A percentile compares a stretch with the other conserved stretches of the same genome.
Conservation (phyloP, 2,113 vertebrate species). For the Cyprinodon tularosa region DNA sequence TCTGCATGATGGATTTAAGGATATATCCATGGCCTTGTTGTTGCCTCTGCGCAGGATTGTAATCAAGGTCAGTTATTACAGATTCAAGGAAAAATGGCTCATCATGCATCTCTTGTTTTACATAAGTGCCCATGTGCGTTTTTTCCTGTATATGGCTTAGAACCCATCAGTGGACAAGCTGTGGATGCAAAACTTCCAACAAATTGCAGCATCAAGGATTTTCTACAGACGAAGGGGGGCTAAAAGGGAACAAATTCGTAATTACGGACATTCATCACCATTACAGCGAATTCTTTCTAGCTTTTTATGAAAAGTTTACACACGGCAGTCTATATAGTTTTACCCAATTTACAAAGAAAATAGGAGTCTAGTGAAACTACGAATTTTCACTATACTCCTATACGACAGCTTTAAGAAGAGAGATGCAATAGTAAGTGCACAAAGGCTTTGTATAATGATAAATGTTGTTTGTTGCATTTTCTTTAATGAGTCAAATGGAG, state of each 20-base stretch:
- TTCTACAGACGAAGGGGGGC: slow-evolving; percentile 7
- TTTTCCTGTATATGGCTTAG: slow-evolving; percentile 15
- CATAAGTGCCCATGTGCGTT: slow-evolving; percentile 40
- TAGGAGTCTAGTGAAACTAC: not conserved
- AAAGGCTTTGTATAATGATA: too few species aligned
- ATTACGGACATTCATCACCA: slow-evolving; percentile 48
- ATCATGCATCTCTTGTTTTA: slow-evolving; percentile 46
- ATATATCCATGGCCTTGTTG: slow-evolving; percentile 22
- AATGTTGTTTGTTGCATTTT: too few species aligned
- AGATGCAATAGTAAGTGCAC: too few species aligned
- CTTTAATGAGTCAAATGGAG: too few species aligned
- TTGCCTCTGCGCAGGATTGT: slow-evolving; percentile 18
- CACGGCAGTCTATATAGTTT: too few species aligned
- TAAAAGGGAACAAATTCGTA: slow-evolving; percentile 4
- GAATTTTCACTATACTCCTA: not conserved
- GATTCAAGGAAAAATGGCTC: slow-evolving; percentile 55
- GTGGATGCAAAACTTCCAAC: slow-evolving; percentile 10
- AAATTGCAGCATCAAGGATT: slow-evolving; percentile 53
- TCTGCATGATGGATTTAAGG: slow-evolving; percentile 13
- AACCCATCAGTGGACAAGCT: not conserved
- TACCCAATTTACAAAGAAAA: not conserved
- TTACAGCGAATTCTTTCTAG: not conserved
- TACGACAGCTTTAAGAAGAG: too few species aligned
- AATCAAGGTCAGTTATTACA: slow-evolving; percentile 57
- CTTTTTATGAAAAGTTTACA: not conserved